Conservation (phyloP, 1,140 invertebrate species). For the Teleogryllus occipitalis region DNA sequence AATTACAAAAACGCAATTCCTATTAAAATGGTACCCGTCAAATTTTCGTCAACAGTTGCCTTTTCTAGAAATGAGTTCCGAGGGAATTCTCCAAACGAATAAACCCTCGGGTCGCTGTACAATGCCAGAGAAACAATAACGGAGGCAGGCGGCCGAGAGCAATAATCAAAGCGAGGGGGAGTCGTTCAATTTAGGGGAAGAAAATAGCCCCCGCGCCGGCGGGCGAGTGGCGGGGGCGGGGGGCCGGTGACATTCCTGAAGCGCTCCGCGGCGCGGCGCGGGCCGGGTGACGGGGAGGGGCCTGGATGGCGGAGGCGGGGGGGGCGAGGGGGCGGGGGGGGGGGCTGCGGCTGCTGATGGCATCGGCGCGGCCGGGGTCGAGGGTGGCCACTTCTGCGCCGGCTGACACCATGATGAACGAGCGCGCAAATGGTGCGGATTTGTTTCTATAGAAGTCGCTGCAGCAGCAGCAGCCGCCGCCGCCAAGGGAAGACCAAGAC, state of each 20-base stretch:
- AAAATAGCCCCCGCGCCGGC: neutral
- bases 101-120: neutral
- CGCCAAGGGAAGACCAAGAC: neutral
- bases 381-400: slow-evolving; percentile 12
- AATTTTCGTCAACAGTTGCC: too few relatives aligned
- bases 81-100: too few relatives aligned
- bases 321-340: neutral
- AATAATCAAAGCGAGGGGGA: neutral
- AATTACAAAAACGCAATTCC: too few relatives aligned
- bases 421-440: slow-evolving; percentile 14
- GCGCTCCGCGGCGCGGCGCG: too few relatives aligned
- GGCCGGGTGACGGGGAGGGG: neutral
- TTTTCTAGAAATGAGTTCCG: too few relatives aligned
- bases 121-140: neutral
- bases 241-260: neutral
- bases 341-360: neutral
- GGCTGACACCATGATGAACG: slow-evolving; percentile 14
- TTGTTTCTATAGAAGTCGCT: slow-evolving; percentile 11
- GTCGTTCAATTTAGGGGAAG: neutral
- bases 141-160: neutral
- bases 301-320: too few relatives aligned
- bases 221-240: neutral
- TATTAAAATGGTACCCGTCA: too few relatives aligned
- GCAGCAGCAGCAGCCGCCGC: neutral
- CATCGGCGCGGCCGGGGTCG: neutral